phyloP scores from a whole-genome alignment of 2,797 vertebrate species.

The Nannoperca obscura region DNA sequence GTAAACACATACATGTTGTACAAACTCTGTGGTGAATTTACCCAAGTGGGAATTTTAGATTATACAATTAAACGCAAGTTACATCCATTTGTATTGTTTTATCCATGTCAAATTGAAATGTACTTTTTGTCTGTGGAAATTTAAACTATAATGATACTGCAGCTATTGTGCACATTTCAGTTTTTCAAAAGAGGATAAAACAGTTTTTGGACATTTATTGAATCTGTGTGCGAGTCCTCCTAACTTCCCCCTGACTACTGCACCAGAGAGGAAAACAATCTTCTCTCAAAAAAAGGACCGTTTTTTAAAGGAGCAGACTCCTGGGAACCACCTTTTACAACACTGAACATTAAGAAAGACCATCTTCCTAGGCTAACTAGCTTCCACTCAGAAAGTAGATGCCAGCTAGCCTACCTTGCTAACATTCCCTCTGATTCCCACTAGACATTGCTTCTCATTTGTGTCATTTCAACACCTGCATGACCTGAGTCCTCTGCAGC shows the following conservation, averaged over 20 bases:
- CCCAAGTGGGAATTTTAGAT: constrained; percentile 38
- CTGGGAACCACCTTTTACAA: no score
- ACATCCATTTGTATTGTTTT: constrained; percentile 23
- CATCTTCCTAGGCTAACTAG: not conserved
- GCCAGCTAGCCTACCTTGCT: not conserved
- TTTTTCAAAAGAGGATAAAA: not conserved
- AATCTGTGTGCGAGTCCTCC: no score
- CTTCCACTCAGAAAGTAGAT: not conserved
- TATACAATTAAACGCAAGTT: constrained; percentile 34
- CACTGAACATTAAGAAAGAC: no score
- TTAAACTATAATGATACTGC: no score
- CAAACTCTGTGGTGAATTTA: constrained; percentile 38
- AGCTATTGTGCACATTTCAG: not conserved
- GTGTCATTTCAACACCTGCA: no score
- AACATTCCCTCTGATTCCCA: not conserved
- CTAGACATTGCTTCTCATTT: not conserved
- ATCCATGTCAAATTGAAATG: constrained; percentile 1
- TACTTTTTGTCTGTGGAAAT: not conserved
- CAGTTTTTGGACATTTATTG: no score
- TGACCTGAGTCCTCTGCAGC: not conserved
- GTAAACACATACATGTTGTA: constrained; percentile 51
- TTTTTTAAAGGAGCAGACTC: no score
- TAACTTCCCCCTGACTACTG: no score
- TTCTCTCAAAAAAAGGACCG: no score
- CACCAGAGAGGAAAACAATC: no score